Conservation (phyloP, 2,888 invertebrate genomes). For the Plebejus melissa region DNA sequence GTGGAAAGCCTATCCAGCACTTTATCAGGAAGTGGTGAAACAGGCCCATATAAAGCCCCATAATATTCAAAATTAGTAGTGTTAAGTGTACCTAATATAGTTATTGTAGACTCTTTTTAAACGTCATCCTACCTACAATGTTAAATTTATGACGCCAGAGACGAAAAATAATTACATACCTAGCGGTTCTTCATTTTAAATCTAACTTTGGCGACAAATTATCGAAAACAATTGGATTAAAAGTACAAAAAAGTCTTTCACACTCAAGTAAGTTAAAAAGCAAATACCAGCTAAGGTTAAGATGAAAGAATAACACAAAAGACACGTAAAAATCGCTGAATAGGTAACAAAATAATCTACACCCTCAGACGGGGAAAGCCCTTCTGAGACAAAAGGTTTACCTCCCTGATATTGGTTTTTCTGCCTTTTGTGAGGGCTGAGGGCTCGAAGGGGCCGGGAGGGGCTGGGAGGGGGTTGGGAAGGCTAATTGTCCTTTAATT, state of each 20-base stretch:
- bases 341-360: conserved; percentile 8
- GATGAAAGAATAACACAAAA: conserved; percentile 8
- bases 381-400: conserved; percentile 57
- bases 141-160: no score
- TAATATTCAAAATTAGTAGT: no score
- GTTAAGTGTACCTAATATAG: no score
- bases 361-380: conserved; percentile 41
- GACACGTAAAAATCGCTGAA: conserved; percentile 2
- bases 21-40: no score
- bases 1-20: no score
- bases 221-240: not conserved
- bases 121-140: no score
- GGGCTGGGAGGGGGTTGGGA: conserved; percentile 43
- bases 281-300: not conserved
- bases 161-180: no score
- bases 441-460: not conserved
- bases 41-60: no score
- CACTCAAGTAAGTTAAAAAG: not conserved
- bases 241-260: not conserved
- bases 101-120: no score
- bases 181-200: not conserved
- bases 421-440: conserved; percentile 68
- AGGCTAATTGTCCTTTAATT: conserved; percentile 77
- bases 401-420: conserved; percentile 70
- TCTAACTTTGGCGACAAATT: not conserved